Conservation (phyloP, 2,888 invertebrate genomes). For the Willowsia nigromaculata region DNA sequence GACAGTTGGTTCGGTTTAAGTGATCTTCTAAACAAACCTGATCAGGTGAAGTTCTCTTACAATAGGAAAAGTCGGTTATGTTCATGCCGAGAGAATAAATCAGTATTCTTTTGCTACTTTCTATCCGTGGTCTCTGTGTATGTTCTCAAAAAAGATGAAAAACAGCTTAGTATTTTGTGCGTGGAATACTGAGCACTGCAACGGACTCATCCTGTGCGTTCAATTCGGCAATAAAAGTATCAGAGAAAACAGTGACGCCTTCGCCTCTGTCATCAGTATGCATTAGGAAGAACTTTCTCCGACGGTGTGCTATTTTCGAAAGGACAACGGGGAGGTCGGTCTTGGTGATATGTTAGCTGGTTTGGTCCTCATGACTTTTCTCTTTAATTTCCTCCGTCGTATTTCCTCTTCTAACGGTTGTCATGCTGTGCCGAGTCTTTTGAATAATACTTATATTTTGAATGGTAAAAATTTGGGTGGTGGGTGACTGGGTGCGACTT, state of each 20-base stretch:
- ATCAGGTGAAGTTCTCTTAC: conserved; percentile 8
- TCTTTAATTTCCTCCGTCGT: conserved; percentile 2
- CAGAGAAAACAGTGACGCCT: conserved; percentile 6
- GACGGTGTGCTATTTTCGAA: neutral
- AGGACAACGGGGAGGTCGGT: neutral
- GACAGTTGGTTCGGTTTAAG: neutral
- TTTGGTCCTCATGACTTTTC: neutral
- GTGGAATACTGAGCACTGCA: conserved; percentile 32
- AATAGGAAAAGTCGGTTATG: neutral
- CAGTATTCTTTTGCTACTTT: neutral
- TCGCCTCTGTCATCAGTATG: conserved; percentile 45
- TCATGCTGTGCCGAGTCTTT: neutral
- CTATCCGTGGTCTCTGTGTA: neutral
- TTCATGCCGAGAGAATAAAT: neutral
- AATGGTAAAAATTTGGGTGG: neutral
- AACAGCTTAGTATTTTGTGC: conserved; percentile 38
- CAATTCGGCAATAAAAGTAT: neutral
- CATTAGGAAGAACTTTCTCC: conserved; percentile 20
- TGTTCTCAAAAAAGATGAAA: neutral
- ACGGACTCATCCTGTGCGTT: neutral
- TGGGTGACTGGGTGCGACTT: too few relatives aligned
- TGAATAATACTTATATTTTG: neutral
- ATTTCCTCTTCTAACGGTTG: neutral
- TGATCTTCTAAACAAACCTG: neutral
- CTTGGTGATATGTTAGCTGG: neutral